Percentiles rank a stretch among this genome's conserved stretches.
phyloP scores from a whole-genome alignment of 2,888 invertebrate genomes.

The Leptinotarsa peninsularis region DNA sequence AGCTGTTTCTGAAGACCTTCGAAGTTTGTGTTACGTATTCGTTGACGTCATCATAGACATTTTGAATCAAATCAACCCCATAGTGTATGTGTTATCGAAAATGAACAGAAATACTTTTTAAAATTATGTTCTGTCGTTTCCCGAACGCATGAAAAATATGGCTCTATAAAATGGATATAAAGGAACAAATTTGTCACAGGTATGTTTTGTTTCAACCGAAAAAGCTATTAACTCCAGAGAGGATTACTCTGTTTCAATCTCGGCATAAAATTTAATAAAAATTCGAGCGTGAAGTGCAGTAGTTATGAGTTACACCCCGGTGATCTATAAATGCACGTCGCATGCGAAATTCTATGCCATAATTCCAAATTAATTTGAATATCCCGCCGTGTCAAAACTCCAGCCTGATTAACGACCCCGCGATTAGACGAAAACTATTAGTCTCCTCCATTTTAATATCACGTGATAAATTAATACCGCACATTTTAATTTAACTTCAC shows the following conservation, averaged over 20 bases:
- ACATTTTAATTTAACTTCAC: conserved; percentile 46
- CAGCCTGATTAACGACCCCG: conserved; percentile 25
- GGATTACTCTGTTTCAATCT: not conserved
- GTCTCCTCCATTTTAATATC: conserved; percentile 51
- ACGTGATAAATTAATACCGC: conserved; percentile 53
- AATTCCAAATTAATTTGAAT: conserved; percentile 17
- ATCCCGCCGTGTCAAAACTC: conserved; percentile 21
- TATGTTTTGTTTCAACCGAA: too few relatives aligned
- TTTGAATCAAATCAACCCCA: too few relatives aligned
- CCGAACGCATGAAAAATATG: too few relatives aligned
- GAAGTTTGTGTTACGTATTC: too few relatives aligned
- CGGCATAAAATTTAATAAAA: not conserved
- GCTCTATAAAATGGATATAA: too few relatives aligned
- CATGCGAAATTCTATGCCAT: conserved; percentile 5
- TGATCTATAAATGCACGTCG: conserved; percentile 2
- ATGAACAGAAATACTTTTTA: too few relatives aligned
- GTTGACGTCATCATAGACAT: too few relatives aligned
- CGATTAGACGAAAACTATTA: conserved; percentile 43
- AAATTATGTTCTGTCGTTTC: too few relatives aligned
- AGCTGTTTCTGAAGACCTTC: too few relatives aligned
- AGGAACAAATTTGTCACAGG: too few relatives aligned
- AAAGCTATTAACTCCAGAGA: too few relatives aligned
- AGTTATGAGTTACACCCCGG: conserved; percentile 6
- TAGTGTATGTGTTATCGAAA: too few relatives aligned
- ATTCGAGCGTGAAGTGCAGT: not conserved